These are phyloP conservation scores for Scalopus aquaticus DNA, from an alignment of 2,113 vertebrate species.

Conservation along the genomic window DNA sequence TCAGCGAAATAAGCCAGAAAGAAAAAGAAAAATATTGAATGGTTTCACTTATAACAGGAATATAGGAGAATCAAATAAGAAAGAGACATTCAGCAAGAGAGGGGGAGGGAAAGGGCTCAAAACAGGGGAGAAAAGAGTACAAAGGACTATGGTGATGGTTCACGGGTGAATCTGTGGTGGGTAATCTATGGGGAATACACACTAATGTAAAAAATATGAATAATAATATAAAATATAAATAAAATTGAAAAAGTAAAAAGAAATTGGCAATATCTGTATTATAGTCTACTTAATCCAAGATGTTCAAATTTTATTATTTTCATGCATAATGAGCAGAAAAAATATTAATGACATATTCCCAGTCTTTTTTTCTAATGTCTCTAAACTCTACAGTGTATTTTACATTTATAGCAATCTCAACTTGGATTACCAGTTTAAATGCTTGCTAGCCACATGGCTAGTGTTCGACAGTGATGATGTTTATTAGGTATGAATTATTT, in stretches of 20 bases:
- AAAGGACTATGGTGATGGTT: too few species aligned
- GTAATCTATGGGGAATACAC: too few species aligned
- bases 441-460: not conserved
- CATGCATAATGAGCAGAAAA: not conserved
- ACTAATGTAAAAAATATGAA: too few species aligned
- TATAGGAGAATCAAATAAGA: too few species aligned
- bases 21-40: too few species aligned
- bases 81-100: too few species aligned
- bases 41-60: too few species aligned
- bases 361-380: not conserved
- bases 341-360: not conserved
- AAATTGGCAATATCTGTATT: not conserved
- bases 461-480: not conserved
- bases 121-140: too few species aligned
- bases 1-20: too few species aligned
- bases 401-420: not conserved
- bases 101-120: too few species aligned
- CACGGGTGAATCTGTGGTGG: too few species aligned
- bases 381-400: not conserved
- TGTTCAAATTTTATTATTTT: slow-evolving; percentile 25
- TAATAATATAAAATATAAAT: too few species aligned
- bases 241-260: not conserved
- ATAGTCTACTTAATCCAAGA: not conserved
- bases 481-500: not conserved
- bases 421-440: not conserved